phyloP scores from a whole-genome alignment of 2,797 vertebrate species.

The Morelia viridis region DNA sequence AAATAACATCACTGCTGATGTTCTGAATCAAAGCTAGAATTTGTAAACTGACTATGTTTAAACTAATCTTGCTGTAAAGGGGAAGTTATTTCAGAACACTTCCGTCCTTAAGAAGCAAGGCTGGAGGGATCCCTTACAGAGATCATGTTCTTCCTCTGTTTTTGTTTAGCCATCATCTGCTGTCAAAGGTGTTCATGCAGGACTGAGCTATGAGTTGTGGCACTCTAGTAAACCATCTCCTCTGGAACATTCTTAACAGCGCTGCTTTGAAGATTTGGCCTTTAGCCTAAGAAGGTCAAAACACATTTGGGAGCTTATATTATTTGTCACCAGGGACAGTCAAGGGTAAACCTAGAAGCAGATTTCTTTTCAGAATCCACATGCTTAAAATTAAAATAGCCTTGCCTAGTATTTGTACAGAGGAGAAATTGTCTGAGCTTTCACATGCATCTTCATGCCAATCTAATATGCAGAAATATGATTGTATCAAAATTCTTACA shows the following conservation, averaged over 20 bases:
- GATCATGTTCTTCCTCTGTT: constrained; percentile 61
- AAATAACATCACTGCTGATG: constrained; percentile 16
- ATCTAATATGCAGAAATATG: constrained; percentile 37
- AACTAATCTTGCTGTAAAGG: constrained; percentile 53
- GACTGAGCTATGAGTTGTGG: constrained; percentile 58
- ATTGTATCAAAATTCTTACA: constrained; percentile 33
- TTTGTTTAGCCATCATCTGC: constrained; percentile 63
- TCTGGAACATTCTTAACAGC: constrained; percentile 58
- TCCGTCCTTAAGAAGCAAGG: constrained; percentile 53
- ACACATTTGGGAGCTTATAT: constrained; percentile 65
- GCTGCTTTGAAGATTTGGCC: constrained; percentile 64
- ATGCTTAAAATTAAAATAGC: constrained; percentile 69
- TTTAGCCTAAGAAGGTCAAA: constrained; percentile 62
- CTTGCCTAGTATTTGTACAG: constrained; percentile 54
- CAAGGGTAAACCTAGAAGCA: constrained; percentile 67
- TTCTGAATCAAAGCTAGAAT: constrained; percentile 43
- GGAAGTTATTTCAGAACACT: constrained; percentile 63
- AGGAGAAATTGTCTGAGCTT: constrained; percentile 26
- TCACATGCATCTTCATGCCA: constrained; percentile 45
- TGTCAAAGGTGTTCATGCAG: constrained; percentile 60
- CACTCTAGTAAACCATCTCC: constrained; percentile 47
- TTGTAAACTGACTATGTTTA: constrained; percentile 57
- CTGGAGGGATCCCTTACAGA: constrained; percentile 57
- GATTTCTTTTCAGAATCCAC: constrained; percentile 62
- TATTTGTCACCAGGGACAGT: constrained; percentile 67